Evolutionary conservation across 2,888 invertebrate species (phyloP).

Genomic region (Chrysopilus asiliformis): DNA sequence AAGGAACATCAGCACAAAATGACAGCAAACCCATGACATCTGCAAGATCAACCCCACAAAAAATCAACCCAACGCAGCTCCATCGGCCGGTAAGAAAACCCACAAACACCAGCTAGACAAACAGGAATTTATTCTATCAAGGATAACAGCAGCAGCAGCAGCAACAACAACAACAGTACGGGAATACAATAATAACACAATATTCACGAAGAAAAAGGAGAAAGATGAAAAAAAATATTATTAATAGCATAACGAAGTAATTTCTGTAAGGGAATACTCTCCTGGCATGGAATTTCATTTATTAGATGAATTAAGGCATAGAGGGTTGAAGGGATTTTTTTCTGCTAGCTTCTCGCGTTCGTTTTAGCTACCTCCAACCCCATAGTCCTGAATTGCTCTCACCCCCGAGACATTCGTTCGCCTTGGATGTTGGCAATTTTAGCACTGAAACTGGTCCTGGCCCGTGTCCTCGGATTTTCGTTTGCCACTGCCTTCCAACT

Average conservation of each 20-base stretch:
- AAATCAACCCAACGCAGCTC: neutral
- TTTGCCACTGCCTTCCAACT: no score
- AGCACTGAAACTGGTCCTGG: no score
- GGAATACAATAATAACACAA: no score
- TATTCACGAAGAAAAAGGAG: conserved; percentile 1
- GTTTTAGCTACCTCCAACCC: no score
- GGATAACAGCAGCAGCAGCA: conserved; percentile 4
- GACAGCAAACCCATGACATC: conserved; percentile 8
- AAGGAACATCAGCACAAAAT: conserved; percentile 11
- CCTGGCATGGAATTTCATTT: conserved; percentile 19
- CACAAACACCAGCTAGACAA: conserved; percentile 9
- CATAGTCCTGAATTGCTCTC: no score
- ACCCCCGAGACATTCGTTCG: no score
- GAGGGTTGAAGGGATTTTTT: conserved; percentile 13
- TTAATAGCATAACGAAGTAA: conserved; percentile 19
- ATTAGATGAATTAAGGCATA: conserved; percentile 19
- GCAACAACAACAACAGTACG: no score
- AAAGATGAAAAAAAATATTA: conserved; percentile 14
- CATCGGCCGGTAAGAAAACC: conserved; percentile 1
- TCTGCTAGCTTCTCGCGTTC: no score
- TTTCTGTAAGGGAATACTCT: conserved; percentile 19
- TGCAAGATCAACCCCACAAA: neutral
- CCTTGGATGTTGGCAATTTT: no score
- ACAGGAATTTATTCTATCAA: conserved; percentile 9
- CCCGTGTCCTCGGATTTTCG: no score